Evolutionary conservation across 2,888 invertebrate genomes (phyloP), one percentile per base, ranked within the genome.

Genomic region (Lasioglossum vierecki): DNA sequence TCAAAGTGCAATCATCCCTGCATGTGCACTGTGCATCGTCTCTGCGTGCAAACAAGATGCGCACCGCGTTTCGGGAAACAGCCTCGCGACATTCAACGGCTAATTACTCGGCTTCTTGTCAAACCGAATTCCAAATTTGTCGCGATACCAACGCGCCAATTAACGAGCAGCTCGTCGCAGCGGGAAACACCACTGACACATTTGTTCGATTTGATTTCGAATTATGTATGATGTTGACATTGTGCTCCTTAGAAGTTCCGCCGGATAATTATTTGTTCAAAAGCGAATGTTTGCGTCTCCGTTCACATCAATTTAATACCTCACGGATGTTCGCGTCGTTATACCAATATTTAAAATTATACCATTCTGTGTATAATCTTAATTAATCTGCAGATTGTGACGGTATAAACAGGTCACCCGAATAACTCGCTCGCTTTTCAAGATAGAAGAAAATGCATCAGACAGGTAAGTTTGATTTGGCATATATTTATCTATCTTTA

Each of bases 101-200:
- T 88, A 89, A 89, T 89, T 89, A 89, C 78, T 79, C 60, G 60
- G 75, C 79, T 80, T 79, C 80, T 76, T 78, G 76, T 74, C 77
- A 86, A 86, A 88, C 76, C 72, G 78, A 88, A 88, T 86, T 81
- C 46, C 78, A 81, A 84, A 86, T 89, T 82, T 74, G n/a, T 77
- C 68, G 26, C 79, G 76, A 83, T 86, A 80, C 82, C 78, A 79
- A 63, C 85, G 41, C 39, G 46, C 60, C 68, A 85, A 87, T 89
- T 84, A 81, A 68, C 53, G 57, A 26, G 53, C 18, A 6, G 49
- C 18, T 0, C 18, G 18, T 1, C 18, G 18, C 6, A 18, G 49
- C 4, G 15, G 22, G 9, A 71, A 39, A 26, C 39, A 41, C 57
- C 66, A 49, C 60, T 26, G 78, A 63, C 68, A 35, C 72, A 49